Base-by-base conservation (phyloP, 2,888 invertebrate species). In the Adineta ricciae region DNA sequence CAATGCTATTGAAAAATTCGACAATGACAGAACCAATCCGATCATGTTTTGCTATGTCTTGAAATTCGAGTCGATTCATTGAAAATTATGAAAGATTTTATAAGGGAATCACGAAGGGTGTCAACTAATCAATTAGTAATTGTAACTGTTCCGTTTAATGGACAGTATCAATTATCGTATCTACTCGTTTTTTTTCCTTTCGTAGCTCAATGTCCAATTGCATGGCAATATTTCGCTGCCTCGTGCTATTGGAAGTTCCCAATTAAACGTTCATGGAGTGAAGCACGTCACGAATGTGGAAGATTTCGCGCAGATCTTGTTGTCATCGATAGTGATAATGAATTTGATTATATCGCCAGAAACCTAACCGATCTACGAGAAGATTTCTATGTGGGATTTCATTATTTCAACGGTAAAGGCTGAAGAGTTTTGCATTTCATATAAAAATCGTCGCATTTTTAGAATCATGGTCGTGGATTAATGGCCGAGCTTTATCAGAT, bases 291-390 rank as follows among this genome's bases (percentile, higher is more conserved):
- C 1, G 50, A 83, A 49, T 83, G 83, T 49, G 50, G 19, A 21
- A 24, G 83, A 50, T 83, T 83, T 49, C 41, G 24, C 11, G 36
- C 83, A 21, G 49, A 49, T 52, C 41, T 83, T 32, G 36, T 83
- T 41, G 83, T 83, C 21, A 83, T 83, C 21, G 83, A 83, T 50
- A 52, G 24, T 50, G 83, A 83, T 50, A 41, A 50, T 83, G 83
- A 83, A 83, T 83, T 83, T 50, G 83, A 83, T 50, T 83, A 50
- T 83, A 83, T 83, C 5, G 83, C 83, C 21, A 49, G 27, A 21
- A 83, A 83, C 50, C 7, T 83, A 32, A 41, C 83, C 24, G 83
- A 83, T 52, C 2, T 50, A 49, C 1, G 50, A 50, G 52, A 50
- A 52, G 49, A 49, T 50, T 83, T 52, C 9, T 83, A 36, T 32